These are phyloP conservation scores for Oreamnos americanus DNA, from an alignment of 2,113 vertebrate species.

Conservation along the genomic window DNA sequence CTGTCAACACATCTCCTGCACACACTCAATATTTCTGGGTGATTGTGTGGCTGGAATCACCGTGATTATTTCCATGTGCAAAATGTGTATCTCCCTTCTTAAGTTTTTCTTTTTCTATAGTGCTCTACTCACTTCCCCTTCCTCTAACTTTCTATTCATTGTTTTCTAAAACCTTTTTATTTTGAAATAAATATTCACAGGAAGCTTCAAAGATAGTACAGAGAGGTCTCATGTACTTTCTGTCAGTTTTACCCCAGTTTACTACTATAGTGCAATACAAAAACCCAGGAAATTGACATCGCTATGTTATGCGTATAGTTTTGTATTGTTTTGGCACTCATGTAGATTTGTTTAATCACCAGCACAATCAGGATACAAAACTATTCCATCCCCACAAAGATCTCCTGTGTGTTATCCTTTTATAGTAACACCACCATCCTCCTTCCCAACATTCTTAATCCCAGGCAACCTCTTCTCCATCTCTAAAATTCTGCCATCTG, in stretches of 20 bases:
- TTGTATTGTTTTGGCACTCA: background rate
- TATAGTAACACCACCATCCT: background rate
- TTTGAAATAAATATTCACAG: background rate
- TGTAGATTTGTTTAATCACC: background rate
- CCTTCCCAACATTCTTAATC: background rate
- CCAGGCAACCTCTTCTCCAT: background rate
- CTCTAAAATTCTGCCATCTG: background rate
- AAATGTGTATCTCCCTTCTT: background rate
- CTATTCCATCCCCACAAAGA: background rate
- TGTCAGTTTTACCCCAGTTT: rapidly evolving
- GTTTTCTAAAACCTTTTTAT: background rate
- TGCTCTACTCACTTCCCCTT: background rate
- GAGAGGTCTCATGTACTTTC: background rate
- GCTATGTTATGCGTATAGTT: background rate
- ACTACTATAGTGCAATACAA: background rate
- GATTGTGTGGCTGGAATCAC: background rate
- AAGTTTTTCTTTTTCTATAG: background rate
- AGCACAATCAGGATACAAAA: background rate
- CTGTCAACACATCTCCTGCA: background rate
- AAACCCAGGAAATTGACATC: rapidly evolving
- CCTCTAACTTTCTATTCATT: background rate
- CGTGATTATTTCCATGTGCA: background rate
- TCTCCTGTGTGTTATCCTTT: background rate
- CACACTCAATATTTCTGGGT: background rate
- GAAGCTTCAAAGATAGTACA: background rate